A percentile compares a stretch with the other conserved stretches of the same genome.
Evolutionary conservation across 2,113 vertebrate species (phyloP).

Genomic region (Prolemur simus): DNA sequence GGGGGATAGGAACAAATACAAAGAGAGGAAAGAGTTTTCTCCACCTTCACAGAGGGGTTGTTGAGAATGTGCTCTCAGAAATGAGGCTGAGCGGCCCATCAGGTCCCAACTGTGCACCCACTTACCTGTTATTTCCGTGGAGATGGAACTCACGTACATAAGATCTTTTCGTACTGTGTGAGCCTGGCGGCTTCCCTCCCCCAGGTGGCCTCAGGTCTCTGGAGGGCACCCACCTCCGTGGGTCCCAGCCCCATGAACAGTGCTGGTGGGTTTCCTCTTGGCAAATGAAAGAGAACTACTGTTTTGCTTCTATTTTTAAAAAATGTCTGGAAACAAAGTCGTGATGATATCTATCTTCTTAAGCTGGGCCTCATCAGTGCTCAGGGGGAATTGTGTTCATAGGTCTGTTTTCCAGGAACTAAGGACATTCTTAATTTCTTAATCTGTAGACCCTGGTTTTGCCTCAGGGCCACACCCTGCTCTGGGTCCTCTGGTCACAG

Average conservation of each 20-base stretch:
- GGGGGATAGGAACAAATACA: background rate
- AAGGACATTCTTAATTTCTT: background rate
- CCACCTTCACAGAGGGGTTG: background rate
- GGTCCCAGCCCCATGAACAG: background rate
- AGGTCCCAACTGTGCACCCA: too few species aligned
- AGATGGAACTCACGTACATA: too few species aligned
- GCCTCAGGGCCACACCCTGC: background rate
- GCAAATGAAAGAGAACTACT: background rate
- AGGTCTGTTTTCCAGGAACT: background rate
- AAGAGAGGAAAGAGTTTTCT: background rate
- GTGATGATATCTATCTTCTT: too few species aligned
- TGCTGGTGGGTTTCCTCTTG: background rate
- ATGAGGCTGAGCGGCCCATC: background rate
- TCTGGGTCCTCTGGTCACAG: background rate
- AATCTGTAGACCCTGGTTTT: background rate
- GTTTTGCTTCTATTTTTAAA: background rate
- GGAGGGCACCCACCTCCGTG: too few species aligned
- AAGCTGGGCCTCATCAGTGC: background rate
- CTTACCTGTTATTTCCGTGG: too few species aligned
- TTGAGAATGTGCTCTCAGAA: background rate
- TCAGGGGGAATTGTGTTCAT: accelerated
- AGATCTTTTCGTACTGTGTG: too few species aligned
- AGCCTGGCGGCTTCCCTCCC: background rate
- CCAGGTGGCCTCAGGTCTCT: accelerated
- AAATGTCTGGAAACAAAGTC: background rate